Evolutionary conservation across 2,797 vertebrate species (phyloP).

Genomic region (Phoxinus dragarum): DNA sequence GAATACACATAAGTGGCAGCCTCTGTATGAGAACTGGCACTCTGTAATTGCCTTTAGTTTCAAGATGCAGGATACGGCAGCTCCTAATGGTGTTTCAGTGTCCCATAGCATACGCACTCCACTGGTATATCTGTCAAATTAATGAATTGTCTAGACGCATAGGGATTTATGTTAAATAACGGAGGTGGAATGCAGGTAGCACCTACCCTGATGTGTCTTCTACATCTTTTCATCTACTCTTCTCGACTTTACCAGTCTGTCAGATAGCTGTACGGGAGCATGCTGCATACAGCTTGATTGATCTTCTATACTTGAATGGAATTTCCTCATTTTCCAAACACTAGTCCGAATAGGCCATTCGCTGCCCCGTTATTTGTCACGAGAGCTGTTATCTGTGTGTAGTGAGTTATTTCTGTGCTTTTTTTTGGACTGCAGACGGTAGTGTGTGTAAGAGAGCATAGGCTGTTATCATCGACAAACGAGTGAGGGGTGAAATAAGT

Average conservation of each 20-base stretch:
- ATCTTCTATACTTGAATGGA: slow-evolving; percentile 29
- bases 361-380: slow-evolving; percentile 37
- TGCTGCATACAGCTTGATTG: slow-evolving; percentile 30
- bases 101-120: slow-evolving; percentile 18
- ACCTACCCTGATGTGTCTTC: background rate
- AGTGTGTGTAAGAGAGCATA: slow-evolving; percentile 12
- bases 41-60: slow-evolving; percentile 38
- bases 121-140: slow-evolving; percentile 38
- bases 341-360: background rate
- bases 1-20: slow-evolving; percentile 38
- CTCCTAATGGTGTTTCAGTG: slow-evolving; percentile 34
- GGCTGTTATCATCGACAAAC: slow-evolving; percentile 51
- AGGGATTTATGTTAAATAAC: slow-evolving; percentile 37
- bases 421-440: slow-evolving; percentile 14
- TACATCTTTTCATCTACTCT: slow-evolving; percentile 23
- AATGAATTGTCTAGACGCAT: slow-evolving; percentile 33
- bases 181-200: slow-evolving; percentile 17
- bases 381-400: slow-evolving; percentile 25
- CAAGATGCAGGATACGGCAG: slow-evolving; percentile 20
- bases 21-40: slow-evolving; percentile 38
- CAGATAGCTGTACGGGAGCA: slow-evolving; percentile 12
- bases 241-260: slow-evolving; percentile 3
- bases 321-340: slow-evolving; percentile 47
- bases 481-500: slow-evolving; percentile 51
- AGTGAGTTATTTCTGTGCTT: slow-evolving; percentile 40